These are phyloP conservation scores for Euphonia xanthogaster DNA, from an alignment of 2,797 vertebrate species.

Conservation along the genomic window DNA sequence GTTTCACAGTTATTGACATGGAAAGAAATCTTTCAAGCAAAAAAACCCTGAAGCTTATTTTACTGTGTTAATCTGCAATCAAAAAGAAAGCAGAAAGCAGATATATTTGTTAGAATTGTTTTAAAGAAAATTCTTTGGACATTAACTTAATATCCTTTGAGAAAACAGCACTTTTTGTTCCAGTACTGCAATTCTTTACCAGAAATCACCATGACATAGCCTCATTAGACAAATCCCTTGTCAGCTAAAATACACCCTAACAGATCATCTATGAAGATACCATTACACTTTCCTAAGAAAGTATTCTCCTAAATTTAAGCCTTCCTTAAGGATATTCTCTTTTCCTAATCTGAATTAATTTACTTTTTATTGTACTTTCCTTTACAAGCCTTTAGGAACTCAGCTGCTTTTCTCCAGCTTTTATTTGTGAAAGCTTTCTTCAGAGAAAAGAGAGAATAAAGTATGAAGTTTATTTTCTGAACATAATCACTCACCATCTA, in stretches of 20 bases:
- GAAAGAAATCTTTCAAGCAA: not conserved
- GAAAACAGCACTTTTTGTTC: not conserved
- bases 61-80: not conserved
- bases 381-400: not conserved
- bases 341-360: not conserved
- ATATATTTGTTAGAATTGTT: not conserved
- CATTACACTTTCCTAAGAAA: not conserved
- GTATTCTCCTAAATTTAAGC: not conserved
- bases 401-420: not conserved
- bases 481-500: not conserved
- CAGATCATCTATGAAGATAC: not conserved
- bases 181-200: not conserved
- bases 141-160: not conserved
- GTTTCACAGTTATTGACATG: not conserved
- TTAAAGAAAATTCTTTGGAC: not conserved
- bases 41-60: not conserved
- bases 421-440: not conserved
- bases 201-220: not conserved
- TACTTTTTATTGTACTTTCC: not conserved
- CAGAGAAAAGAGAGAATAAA: not conserved
- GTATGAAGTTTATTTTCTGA: not conserved
- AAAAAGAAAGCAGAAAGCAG: not conserved
- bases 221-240: not conserved
- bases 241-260: not conserved
- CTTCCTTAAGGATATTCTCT: not conserved